phyloP scores from a whole-genome alignment of 2,113 vertebrate genomes.

The Ciconia boyciana region DNA sequence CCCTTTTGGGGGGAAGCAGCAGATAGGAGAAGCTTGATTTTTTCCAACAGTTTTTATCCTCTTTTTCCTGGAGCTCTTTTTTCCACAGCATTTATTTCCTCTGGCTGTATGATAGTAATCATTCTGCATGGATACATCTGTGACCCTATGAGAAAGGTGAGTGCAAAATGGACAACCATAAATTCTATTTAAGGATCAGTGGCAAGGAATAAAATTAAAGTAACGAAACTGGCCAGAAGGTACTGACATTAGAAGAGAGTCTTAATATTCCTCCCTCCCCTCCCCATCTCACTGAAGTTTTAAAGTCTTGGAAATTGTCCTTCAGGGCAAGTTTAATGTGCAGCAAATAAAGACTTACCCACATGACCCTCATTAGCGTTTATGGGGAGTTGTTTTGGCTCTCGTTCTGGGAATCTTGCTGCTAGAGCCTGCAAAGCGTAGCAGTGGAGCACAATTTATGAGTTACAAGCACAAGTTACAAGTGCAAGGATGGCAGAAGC shows the following conservation, averaged over 20 bases:
- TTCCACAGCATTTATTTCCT: background rate
- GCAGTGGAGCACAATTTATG: background rate
- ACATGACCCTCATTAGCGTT: background rate
- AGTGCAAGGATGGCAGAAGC: background rate
- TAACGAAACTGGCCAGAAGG: background rate
- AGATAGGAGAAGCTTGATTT: background rate
- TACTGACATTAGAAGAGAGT: background rate
- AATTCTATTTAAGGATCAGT: slow-evolving; percentile 4
- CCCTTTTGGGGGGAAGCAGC: background rate
- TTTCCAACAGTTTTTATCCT: background rate
- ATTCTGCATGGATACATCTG: slow-evolving; percentile 25
- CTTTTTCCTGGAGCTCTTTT: background rate
- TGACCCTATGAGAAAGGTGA: background rate
- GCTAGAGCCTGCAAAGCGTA: background rate
- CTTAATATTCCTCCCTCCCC: background rate
- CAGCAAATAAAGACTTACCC: background rate
- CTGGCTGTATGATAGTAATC: background rate
- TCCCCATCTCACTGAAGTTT: background rate
- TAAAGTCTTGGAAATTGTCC: slow-evolving; percentile 19
- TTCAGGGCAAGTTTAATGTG: slow-evolving; percentile 15
- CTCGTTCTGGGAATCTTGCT: background rate
- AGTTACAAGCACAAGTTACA: background rate
- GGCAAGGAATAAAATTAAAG: slow-evolving; percentile 1
- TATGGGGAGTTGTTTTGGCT: background rate
- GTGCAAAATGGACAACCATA: background rate